Percentiles rank a stretch among this genome's conserved stretches.
Evolutionary conservation across 1,140 invertebrate genomes (phyloP).

Genomic region (Brachionus rotundiformis): DNA sequence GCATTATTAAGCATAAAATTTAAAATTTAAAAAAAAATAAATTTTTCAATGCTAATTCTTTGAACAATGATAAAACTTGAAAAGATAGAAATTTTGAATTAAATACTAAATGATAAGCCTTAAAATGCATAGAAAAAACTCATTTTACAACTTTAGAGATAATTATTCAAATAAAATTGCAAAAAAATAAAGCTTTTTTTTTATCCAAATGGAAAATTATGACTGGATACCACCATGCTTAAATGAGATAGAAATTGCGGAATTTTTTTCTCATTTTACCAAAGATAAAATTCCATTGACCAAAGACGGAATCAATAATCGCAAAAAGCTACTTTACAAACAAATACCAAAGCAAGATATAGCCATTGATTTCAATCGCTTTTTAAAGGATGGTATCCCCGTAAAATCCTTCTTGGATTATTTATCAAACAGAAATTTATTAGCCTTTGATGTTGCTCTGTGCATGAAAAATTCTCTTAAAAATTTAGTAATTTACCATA

Average conservation of each 20-base stretch:
- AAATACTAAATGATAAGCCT: not conserved
- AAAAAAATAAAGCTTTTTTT: not conserved
- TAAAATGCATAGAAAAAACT: not conserved
- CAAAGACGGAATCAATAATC: not conserved
- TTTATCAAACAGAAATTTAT: not conserved
- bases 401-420: not conserved
- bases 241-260: not conserved
- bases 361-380: not conserved
- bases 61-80: slow-evolving; percentile 1
- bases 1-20: not conserved
- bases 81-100: slow-evolving; percentile 18
- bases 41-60: not conserved
- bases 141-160: not conserved
- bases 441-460: not conserved
- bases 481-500: slow-evolving; percentile 9
- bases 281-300: not conserved
- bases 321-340: not conserved
- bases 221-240: slow-evolving; percentile 24
- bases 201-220: slow-evolving; percentile 27
- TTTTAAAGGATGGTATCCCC: not conserved
- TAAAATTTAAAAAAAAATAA: not conserved
- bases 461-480: slow-evolving; percentile 26
- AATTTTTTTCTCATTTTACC: slow-evolving; percentile 19
- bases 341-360: slow-evolving; percentile 47
- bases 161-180: not conserved